Conservation (phyloP, 2,797 vertebrate species). For the Oryzias sinensis region DNA sequence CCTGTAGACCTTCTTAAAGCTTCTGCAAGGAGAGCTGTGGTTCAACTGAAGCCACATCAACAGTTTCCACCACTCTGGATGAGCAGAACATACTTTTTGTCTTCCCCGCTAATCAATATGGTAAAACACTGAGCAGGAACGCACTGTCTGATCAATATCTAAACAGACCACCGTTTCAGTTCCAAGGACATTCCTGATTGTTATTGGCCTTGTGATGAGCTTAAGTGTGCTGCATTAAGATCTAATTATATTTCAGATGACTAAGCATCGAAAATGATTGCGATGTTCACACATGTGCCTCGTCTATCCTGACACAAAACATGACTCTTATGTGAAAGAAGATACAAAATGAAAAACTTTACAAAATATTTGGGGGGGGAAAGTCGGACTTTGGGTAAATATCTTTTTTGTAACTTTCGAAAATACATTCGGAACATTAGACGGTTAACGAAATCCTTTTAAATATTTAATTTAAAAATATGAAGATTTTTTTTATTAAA, state of each 20-base stretch:
- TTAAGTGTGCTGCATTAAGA: constrained; percentile 69
- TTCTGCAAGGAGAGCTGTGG: neutral
- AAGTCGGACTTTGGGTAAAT: too few species aligned
- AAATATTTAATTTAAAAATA: too few species aligned
- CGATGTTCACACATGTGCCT: constrained; percentile 29
- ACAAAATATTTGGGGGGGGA: neutral
- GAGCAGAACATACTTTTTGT: constrained; percentile 47
- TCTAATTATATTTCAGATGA: constrained; percentile 74
- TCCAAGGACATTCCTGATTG: constrained; percentile 78
- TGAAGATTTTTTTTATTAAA: too few species aligned
- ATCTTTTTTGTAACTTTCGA: too few species aligned
- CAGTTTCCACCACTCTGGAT: constrained; percentile 9
- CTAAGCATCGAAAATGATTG: constrained; percentile 32
- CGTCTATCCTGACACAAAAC: constrained; percentile 21
- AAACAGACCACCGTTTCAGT: constrained; percentile 64
- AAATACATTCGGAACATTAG: too few species aligned
- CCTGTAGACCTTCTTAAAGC: neutral
- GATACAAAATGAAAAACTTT: neutral
- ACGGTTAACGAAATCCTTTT: too few species aligned
- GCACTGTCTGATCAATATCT: constrained; percentile 69
- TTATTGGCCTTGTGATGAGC: constrained; percentile 80
- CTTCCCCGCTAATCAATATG: constrained; percentile 64
- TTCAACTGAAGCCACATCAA: neutral
- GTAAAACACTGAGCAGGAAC: constrained; percentile 66
- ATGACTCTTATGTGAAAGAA: neutral